Evolutionary conservation across 1,140 invertebrate species (phyloP), one percentile per base, ranked within the genome.

Genomic region (Pararge aegeria): DNA sequence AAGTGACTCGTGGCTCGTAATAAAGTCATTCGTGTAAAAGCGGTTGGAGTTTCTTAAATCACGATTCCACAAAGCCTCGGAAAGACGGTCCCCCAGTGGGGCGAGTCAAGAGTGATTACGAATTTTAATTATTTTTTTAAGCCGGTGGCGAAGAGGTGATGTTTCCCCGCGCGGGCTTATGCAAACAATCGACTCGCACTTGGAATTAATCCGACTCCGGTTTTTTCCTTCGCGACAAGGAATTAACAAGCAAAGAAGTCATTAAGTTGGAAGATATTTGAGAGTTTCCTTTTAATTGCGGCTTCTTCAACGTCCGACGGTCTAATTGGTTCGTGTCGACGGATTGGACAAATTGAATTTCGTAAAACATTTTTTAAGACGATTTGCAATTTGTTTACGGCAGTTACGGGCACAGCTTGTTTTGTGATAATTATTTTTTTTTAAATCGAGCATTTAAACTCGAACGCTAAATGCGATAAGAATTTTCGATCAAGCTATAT

Each of bases 111-210:
- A 87, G 84, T 89, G 83, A 89, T 89, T 89, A 89, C 84, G 82
- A 87, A 89, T 89, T 89, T 89, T 89, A 89, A 89, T 89, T 89
- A 89, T 89, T 89, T 89, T 89, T 89, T 87, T 89, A 89, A 89
- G 87, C 83, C 87, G 76, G 82, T 85, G 79, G 83, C 82, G 73
- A 72, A 71, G 83, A 89, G 87, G 87, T 89, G 87, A 87, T 86
- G 86, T 80, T 87, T 83, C 84, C 86, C 78, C 73, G 67, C 70
- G 68, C 71, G 71, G 77, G 80, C 87, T 87, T 87, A 87, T 87
- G 84, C 87, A 89, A 89, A 89, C 87, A 89, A 89, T 89, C 83
- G 83, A 80, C 73, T 86, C 75, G 79, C 87, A 89, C 84, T 89
- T 84, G 84, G 83, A 87, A 89, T 89, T 89, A 89, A 87, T 89